phyloP scores from a whole-genome alignment of 1,140 invertebrate genomes.

The Magallana ariakensis region DNA sequence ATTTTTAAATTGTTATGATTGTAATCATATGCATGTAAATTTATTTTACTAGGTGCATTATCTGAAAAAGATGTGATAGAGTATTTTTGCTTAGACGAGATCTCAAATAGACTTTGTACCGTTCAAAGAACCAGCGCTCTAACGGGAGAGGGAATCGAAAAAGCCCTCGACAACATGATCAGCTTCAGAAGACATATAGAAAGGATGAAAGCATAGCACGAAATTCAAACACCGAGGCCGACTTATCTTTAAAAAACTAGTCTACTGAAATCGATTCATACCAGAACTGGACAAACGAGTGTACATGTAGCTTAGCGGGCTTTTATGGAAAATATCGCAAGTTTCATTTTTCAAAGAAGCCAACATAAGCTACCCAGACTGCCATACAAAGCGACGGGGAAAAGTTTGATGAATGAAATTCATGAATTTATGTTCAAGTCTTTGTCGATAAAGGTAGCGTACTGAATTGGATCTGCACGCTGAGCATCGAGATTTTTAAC shows the following conservation, averaged over 20 bases:
- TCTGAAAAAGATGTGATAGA: slow-evolving; percentile 61
- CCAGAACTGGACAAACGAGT: too few species aligned
- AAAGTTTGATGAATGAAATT: background rate
- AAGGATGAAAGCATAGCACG: slow-evolving; percentile 6
- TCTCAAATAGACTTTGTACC: slow-evolving; percentile 63
- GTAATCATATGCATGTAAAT: background rate
- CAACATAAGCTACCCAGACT: background rate
- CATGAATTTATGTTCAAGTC: too few species aligned
- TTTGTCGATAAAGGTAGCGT: too few species aligned
- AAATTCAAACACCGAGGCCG: too few species aligned
- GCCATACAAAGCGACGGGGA: background rate
- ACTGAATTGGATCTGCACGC: too few species aligned
- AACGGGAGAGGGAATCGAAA: slow-evolving; percentile 68
- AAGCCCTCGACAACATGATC: slow-evolving; percentile 63
- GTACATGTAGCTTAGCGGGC: background rate
- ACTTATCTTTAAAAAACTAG: background rate
- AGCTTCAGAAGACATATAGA: slow-evolving; percentile 59
- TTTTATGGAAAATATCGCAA: too few species aligned
- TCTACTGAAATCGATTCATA: background rate
- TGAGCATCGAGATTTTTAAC: too few species aligned
- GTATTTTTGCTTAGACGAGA: slow-evolving; percentile 59
- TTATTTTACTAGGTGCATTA: slow-evolving; percentile 59
- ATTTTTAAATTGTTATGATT: background rate
- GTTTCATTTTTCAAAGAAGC: too few species aligned
- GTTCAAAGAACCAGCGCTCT: slow-evolving; percentile 67